Evolutionary conservation across 2,113 vertebrate species (phyloP).

Genomic region (Callithrix jacchus): DNA sequence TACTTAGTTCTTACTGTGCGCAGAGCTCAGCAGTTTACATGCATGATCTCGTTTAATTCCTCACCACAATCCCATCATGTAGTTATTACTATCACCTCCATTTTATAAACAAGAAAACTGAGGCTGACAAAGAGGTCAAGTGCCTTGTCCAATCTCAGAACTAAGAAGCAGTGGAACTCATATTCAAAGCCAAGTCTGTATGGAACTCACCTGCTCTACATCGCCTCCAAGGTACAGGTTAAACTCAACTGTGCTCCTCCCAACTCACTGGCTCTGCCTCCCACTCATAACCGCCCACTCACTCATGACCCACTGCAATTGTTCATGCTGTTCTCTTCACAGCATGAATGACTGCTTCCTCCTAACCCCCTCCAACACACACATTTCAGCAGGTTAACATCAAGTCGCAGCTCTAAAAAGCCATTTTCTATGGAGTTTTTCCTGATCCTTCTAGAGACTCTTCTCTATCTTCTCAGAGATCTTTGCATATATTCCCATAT

Average conservation of each 20-base stretch:
- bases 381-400: neutral
- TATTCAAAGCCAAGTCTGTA: neutral
- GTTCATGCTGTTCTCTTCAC: neutral
- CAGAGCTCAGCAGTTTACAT: neutral
- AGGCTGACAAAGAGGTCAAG: neutral
- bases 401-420: neutral
- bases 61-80: neutral
- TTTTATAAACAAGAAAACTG: neutral
- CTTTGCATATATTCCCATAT: neutral
- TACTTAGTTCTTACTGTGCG: neutral
- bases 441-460: neutral
- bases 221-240: neutral
- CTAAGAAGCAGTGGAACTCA: neutral
- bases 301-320: neutral
- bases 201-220: neutral
- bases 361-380: neutral
- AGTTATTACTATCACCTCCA: neutral
- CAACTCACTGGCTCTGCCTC: neutral
- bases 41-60: neutral
- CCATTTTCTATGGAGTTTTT: neutral
- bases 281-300: neutral
- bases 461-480: neutral
- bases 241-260: neutral
- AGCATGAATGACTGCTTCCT: neutral
- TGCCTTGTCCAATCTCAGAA: neutral